Evolutionary conservation across 2,888 invertebrate species (phyloP), one percentile per base, ranked within the genome.

Genomic region (Leucania comma): DNA sequence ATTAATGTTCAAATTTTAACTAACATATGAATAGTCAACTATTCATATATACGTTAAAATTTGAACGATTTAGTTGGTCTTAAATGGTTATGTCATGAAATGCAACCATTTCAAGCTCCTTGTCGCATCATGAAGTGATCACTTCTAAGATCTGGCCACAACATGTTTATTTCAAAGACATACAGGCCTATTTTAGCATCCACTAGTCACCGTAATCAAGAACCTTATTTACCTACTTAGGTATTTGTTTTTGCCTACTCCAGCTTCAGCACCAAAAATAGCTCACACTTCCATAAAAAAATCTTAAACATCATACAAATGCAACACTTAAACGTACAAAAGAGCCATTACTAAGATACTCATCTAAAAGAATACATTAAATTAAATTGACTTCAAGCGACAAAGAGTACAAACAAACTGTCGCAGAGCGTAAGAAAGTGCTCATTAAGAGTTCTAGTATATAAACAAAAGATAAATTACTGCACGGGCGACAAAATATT

Each of bases 391-490:
- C 75, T 78, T 69, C 73, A 62, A 48, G 59, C 72, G 73, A 73
- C 65, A 72, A 82, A 80, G 68, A 78, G 75, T 75, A 79, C 56
- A 75, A 81, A 78, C 54, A 64, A 78, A 85, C 82, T 75, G 74
- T 78, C 75, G 85, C 82, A 86, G 83, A 84, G 80, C 75, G 81
- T 83, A 85, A 86, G 87, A 88, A 83, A 86, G 86, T 87, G 87
- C 90, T 91, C 90, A 90, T 91, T 91, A 91, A 88, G 84, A 85
- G 86, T 82, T 86, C 85, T 86, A 88, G 88, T 88, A 89, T 85
- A 90, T 90, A 91, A 91, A 88, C 86, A 84, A 82, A 81, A 89
- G 86, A 90, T 86, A 89, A 89, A 90, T 89, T 86, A 87, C 86
- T 80, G 74, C 84, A 78, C 81, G 82, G 81, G 88, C 83, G 87